Evolutionary conservation across 2,888 invertebrate genomes (phyloP), one percentile per base, ranked within the genome.

Genomic region (Pandemis corylana): DNA sequence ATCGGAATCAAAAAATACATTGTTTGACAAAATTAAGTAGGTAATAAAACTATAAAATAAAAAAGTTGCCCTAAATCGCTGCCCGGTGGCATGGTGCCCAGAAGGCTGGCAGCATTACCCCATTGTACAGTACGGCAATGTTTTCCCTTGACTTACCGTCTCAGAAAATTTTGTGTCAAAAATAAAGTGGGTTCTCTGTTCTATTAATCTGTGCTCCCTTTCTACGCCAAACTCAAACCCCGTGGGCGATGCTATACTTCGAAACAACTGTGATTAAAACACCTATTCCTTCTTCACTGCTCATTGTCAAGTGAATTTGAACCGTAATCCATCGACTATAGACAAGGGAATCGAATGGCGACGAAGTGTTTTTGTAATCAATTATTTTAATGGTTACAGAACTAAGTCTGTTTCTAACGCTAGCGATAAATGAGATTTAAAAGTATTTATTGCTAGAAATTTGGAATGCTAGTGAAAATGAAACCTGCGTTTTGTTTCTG

Each of bases 221-320:
- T 59, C 68, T 28, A 28, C 49, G 42, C 59, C 61, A 69, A 69
- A 51, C n/a, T 69, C 51, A 7, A n/a, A 42, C 36, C 56, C 10
- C 65, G 69, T 69, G 56, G 69, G 69, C 69, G 69, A 68, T 56
- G 59, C 51, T 64, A 53, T 49, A 56, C 73, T 73, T 73, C 59
- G 15, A 59, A 69, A 74, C 59, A 62, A 67, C 28, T 20, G 59
- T 49, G 49, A 68, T 64, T 68, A 73, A 72, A 61, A 61, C 41
- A 49, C 65, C 61, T 59, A 28, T 59, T 59, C 20, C 12, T 59
- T 68, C 28, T 44, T 13, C 15, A 63, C 20, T 10, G 20, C 13
- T 5, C 9, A 53, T 42, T 12, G 10, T 10, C 15, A 44, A 44
- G 0, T 10, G 5, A 63, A 3, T 10, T 36, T 20, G 44, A 15